These are phyloP conservation scores for Biston betularia DNA, from an alignment of 2,888 invertebrate genomes.

Conservation along the genomic window DNA sequence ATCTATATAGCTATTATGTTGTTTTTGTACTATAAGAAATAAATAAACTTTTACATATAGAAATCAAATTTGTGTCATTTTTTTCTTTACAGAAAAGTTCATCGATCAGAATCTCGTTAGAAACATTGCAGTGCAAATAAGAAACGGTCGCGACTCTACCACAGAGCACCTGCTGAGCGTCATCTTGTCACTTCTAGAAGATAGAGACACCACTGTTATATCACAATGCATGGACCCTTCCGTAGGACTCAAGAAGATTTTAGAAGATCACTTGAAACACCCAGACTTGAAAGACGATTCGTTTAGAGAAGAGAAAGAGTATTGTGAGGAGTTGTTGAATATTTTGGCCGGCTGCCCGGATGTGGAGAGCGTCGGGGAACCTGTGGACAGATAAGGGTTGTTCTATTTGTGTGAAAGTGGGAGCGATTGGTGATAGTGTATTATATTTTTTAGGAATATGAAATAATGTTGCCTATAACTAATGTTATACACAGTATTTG, in stretches of 20 bases:
- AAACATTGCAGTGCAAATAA: conserved; percentile 57
- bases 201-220: conserved; percentile 51
- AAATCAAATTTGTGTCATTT: too few species aligned
- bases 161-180: conserved; percentile 71
- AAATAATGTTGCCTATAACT: too few species aligned
- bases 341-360: conserved; percentile 49
- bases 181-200: conserved; percentile 56
- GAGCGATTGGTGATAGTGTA: neutral
- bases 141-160: conserved; percentile 55
- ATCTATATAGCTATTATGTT: neutral
- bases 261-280: conserved; percentile 57
- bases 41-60: too few species aligned
- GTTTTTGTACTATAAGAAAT: neutral
- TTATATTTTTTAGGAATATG: neutral
- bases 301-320: conserved; percentile 67
- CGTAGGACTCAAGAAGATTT: conserved; percentile 53
- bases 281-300: conserved; percentile 59
- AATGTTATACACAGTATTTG: too few species aligned
- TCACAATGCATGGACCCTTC: conserved; percentile 58
- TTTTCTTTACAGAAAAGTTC: conserved; percentile 66
- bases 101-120: conserved; percentile 60
- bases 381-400: conserved; percentile 67
- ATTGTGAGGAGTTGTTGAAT: conserved; percentile 57
- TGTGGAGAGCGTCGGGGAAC: conserved; percentile 48
- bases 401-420: neutral